phyloP scores from a whole-genome alignment of 2,888 invertebrate species.

The Helobdella robusta region DNA sequence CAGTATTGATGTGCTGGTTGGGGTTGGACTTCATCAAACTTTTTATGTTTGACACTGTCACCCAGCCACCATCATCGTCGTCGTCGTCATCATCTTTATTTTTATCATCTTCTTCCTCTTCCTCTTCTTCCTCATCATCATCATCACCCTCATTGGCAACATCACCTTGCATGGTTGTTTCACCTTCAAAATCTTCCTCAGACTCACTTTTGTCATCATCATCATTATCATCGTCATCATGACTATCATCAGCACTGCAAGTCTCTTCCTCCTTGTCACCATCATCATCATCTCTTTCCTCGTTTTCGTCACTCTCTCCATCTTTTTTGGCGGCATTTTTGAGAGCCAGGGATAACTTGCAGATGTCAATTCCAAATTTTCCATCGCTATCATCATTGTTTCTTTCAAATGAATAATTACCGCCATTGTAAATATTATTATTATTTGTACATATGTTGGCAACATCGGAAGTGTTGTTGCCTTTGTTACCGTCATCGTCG shows the following conservation, averaged over 20 bases:
- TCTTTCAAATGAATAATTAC: too few relatives aligned
- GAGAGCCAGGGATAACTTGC: too few relatives aligned
- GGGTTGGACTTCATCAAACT: conserved; percentile 63
- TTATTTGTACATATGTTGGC: too few relatives aligned
- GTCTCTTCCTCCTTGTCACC: background rate
- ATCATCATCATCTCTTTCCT: background rate
- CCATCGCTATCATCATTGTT: background rate
- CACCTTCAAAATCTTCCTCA: background rate
- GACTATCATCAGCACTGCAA: conserved; percentile 6
- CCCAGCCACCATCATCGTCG: conserved; percentile 61
- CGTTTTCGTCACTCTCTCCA: conserved; percentile 43
- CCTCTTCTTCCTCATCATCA: background rate
- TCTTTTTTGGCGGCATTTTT: too few relatives aligned
- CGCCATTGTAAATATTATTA: too few relatives aligned
- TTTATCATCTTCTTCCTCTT: conserved; percentile 32
- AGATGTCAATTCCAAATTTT: background rate
- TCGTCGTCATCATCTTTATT: conserved; percentile 51
- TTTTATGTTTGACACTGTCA: conserved; percentile 71
- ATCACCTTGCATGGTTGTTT: background rate
- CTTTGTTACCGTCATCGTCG: too few relatives aligned
- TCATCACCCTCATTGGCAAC: background rate
- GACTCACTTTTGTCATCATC: conserved; percentile 47
- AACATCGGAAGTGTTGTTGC: too few relatives aligned
- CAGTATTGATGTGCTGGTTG: conserved; percentile 38
- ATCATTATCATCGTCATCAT: conserved; percentile 13